phyloP scores from a whole-genome alignment of 2,888 invertebrate genomes.

The Drosophila helvetica region DNA sequence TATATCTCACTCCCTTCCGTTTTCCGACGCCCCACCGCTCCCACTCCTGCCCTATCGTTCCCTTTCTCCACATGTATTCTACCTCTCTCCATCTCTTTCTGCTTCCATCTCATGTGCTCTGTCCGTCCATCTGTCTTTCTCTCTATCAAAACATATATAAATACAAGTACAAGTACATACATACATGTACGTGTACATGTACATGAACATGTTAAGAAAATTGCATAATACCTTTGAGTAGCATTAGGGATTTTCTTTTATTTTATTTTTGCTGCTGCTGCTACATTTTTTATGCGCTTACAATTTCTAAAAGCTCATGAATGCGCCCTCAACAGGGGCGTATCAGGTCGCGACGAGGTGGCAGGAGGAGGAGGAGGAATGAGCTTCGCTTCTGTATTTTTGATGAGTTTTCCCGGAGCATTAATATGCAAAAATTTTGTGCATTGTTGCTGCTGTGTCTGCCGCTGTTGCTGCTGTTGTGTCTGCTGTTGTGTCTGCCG shows the following conservation, averaged over 20 bases:
- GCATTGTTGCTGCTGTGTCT: conserved; percentile 31
- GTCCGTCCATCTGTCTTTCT: neutral
- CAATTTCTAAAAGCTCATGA: conserved; percentile 41
- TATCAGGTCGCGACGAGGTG: neutral
- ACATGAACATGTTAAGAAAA: conserved; percentile 70
- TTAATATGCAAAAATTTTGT: conserved; percentile 63
- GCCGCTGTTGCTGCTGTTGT: neutral
- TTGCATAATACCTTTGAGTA: conserved; percentile 70
- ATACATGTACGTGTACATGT: conserved; percentile 10
- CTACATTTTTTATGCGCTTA: conserved; percentile 13
- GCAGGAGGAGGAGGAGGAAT: neutral
- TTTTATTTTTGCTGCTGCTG: conserved; percentile 31
- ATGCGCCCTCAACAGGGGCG: conserved; percentile 11
- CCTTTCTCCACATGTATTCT: neutral
- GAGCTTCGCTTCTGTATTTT: conserved; percentile 48
- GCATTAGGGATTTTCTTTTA: conserved; percentile 43
- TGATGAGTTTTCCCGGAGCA: conserved; percentile 51
- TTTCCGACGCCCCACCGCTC: neutral
- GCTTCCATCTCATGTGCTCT: conserved; percentile 19
- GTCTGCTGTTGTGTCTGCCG: too few species aligned
- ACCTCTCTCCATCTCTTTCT: neutral
- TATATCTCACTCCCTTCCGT: conserved; percentile 39
- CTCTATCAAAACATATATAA: conserved; percentile 32
- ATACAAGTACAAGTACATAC: conserved; percentile 1
- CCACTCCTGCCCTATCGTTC: neutral